A percentile compares a stretch with the other conserved stretches of the same genome.
These are phyloP conservation scores for Orchesella cincta DNA, from an alignment of 1,140 invertebrate genomes.

Conservation along the genomic window DNA sequence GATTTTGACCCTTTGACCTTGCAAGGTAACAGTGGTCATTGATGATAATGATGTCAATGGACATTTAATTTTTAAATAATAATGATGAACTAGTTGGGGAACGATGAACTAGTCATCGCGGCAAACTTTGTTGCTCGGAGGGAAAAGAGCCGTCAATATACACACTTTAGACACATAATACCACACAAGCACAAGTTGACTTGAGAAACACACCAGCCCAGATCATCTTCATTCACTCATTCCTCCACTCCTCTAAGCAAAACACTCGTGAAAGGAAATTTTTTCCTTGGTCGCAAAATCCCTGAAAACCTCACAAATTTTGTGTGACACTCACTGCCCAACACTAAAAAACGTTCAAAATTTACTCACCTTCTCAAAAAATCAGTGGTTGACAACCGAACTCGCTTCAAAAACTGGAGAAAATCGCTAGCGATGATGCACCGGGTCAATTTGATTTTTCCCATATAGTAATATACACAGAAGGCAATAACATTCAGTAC, in stretches of 20 bases:
- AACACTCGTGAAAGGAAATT: not conserved
- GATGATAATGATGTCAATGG: no score
- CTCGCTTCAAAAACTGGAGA: not conserved
- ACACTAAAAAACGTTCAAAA: not conserved
- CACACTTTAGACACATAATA: not conserved
- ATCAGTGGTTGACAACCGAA: not conserved
- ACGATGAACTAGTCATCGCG: slow-evolving; percentile 1
- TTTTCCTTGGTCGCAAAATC: not conserved
- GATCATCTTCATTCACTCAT: no score
- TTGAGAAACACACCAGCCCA: not conserved
- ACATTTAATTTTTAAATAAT: not conserved
- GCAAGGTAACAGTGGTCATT: no score
- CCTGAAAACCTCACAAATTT: not conserved
- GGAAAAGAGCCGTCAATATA: slow-evolving; percentile 19
- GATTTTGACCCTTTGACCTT: no score
- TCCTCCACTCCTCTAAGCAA: not conserved
- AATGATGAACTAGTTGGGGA: not conserved
- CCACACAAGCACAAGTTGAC: not conserved
- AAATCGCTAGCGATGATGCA: not conserved
- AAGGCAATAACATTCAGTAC: slow-evolving; percentile 5
- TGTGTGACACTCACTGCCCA: not conserved
- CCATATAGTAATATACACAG: slow-evolving; percentile 3
- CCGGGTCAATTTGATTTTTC: not conserved
- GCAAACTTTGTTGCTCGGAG: slow-evolving; percentile 8
- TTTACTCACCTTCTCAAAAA: not conserved